A percentile compares a stretch with the other conserved stretches of the same genome.
Evolutionary conservation across 2,113 vertebrate species (phyloP).

Genomic region (Trachemys scripta): DNA sequence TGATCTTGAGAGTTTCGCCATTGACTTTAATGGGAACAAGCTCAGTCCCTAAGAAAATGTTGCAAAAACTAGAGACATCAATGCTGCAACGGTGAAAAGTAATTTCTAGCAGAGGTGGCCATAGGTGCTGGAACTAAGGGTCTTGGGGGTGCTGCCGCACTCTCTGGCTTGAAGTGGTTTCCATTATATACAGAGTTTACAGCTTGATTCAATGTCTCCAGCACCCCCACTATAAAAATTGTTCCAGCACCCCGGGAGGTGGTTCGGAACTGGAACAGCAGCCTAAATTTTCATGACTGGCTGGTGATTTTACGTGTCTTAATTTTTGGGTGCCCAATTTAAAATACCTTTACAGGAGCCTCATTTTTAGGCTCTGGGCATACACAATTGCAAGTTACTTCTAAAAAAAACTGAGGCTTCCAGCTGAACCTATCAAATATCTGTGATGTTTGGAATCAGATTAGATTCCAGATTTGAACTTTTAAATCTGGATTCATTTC

Average conservation of each 20-base stretch:
- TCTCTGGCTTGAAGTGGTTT: too few species aligned
- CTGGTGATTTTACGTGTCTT: background rate
- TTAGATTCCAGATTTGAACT: background rate
- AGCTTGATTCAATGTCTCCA: too few species aligned
- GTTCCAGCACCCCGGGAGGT: background rate
- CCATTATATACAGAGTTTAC: too few species aligned
- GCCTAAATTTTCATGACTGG: background rate
- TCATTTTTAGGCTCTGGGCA: rapidly evolving
- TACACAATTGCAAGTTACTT: background rate
- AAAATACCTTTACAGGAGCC: background rate
- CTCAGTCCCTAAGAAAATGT: background rate
- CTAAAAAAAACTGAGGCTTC: background rate
- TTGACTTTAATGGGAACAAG: background rate
- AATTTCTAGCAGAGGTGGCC: background rate
- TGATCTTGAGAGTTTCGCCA: background rate
- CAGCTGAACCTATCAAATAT: background rate
- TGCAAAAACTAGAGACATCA: background rate
- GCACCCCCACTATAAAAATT: too few species aligned
- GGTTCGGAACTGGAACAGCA: background rate
- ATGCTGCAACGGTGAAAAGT: background rate
- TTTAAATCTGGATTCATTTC: background rate
- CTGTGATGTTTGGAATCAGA: rapidly evolving
- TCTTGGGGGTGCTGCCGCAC: too few species aligned
- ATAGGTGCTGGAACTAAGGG: too few species aligned
- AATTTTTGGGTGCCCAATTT: background rate